Evolutionary conservation across 2,888 invertebrate species (phyloP), one percentile per base, ranked within the genome.

Genomic region (Polia nebulosa): DNA sequence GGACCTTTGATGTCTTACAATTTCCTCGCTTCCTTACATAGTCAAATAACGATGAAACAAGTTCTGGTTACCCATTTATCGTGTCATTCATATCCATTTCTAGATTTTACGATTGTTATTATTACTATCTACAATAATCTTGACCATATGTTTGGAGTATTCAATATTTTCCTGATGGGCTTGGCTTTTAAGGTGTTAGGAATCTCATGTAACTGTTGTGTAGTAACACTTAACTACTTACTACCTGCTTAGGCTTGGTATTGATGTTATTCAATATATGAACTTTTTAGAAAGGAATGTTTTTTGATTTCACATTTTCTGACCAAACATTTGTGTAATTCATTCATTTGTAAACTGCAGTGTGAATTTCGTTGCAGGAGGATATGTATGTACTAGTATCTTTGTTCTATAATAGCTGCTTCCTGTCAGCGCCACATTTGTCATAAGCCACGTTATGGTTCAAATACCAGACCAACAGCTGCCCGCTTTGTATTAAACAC

Each of bases 401-500:
- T 71, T 61, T 68, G 61, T 75, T 63, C 55, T 58, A 22, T 62
- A 81, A 78, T 45, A 67, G 17, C 51, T 62, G 67, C 52, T 82
- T 80, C 76, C 81, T 78, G 76, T 71, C 41, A 55, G 22, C 44
- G 41, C 39, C 41, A 45, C 63, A 64, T 74, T 74, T 76, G 76
- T 83, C 76, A 80, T 76, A 63, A 65, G 63, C 57, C 51, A 56
- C 60, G 72, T 84, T 81, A 72, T 76, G 78, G 76, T 82, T 78
- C 72, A 69, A 78, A 78, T 69, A 82, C 57, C 71, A 39, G 44
- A 63, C 51, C 69, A 69, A 73, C 80, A 69, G 27, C 69, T 69
- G 70, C 64, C 66, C 76, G 81, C 81, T 82, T 84, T 81, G 81
- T 82, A 80, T 81, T 75, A 74, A 65, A 73, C 60, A 70, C 44